These are phyloP conservation scores for Bedellia somnulentella DNA, from an alignment of 2,888 invertebrate genomes.

Conservation along the genomic window DNA sequence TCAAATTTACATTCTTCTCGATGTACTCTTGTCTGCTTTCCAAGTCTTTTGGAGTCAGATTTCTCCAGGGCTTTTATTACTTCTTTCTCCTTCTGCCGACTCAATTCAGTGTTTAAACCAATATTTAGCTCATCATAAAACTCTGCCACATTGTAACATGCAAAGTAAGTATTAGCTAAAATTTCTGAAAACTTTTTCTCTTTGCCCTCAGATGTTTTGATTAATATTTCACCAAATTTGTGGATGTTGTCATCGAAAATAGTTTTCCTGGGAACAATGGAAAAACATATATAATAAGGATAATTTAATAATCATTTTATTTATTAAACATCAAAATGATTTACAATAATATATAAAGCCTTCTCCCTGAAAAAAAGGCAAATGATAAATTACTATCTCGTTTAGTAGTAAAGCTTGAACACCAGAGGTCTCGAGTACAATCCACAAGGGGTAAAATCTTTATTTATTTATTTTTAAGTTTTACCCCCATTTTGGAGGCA, in stretches of 20 bases:
- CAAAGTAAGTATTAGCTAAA: conserved; percentile 20
- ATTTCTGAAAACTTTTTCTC: conserved; percentile 15
- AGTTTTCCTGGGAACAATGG: conserved; percentile 20
- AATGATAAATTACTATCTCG: no score
- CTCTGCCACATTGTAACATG: conserved; percentile 15
- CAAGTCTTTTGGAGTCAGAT: neutral
- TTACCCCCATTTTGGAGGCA: no score
- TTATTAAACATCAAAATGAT: neutral
- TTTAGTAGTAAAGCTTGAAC: no score
- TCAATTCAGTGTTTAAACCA: conserved; percentile 19
- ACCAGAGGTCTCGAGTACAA: no score
- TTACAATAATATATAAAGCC: neutral
- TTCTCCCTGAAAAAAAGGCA: neutral
- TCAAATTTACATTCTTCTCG: neutral
- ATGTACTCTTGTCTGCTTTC: neutral
- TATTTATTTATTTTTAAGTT: no score
- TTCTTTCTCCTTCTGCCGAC: neutral
- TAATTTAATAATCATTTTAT: neutral
- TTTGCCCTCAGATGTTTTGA: conserved; percentile 17
- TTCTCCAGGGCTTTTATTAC: neutral
- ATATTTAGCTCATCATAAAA: conserved; percentile 21
- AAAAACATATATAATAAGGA: neutral
- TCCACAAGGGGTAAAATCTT: no score
- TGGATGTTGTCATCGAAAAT: conserved; percentile 35
- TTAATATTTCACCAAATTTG: conserved; percentile 33